Evolutionary conservation across 2,888 invertebrate species (phyloP).

Genomic region (Lithophane leautieri): DNA sequence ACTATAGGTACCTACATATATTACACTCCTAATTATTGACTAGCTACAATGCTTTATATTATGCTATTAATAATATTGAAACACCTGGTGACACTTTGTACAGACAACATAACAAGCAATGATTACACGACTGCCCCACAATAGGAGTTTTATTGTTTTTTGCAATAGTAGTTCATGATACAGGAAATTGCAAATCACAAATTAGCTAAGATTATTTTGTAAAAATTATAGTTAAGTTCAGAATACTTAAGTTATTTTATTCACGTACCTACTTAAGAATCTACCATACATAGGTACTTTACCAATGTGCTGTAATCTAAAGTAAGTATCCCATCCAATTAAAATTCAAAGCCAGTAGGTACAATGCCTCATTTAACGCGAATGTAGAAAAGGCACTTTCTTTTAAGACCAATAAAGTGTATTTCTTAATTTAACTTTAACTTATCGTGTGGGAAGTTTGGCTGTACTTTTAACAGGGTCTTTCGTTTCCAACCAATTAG

Average conservation of each 20-base stretch:
- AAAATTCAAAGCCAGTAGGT: constrained; percentile 22
- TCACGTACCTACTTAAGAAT: background rate
- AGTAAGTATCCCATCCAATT: constrained; percentile 3
- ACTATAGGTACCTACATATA: too few species aligned
- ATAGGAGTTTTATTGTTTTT: background rate
- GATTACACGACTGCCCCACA: background rate
- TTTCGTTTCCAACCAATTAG: constrained; percentile 34
- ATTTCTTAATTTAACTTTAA: constrained; percentile 1
- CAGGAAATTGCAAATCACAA: background rate
- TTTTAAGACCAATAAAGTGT: background rate
- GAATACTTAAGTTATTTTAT: background rate
- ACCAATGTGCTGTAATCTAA: background rate
- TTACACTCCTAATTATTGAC: background rate
- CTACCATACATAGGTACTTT: background rate
- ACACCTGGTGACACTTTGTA: background rate
- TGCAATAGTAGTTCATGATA: background rate
- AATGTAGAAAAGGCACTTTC: constrained; percentile 10
- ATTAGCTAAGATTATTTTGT: background rate
- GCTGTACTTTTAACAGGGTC: background rate
- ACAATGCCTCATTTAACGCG: constrained; percentile 11
- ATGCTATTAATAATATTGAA: background rate
- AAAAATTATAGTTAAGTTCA: background rate
- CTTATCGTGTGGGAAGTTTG: constrained; percentile 34
- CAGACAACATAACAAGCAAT: background rate
- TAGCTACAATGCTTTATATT: background rate